Base-by-base conservation (phyloP, 2,797 vertebrate genomes). In the Sebastes elongatus region DNA sequence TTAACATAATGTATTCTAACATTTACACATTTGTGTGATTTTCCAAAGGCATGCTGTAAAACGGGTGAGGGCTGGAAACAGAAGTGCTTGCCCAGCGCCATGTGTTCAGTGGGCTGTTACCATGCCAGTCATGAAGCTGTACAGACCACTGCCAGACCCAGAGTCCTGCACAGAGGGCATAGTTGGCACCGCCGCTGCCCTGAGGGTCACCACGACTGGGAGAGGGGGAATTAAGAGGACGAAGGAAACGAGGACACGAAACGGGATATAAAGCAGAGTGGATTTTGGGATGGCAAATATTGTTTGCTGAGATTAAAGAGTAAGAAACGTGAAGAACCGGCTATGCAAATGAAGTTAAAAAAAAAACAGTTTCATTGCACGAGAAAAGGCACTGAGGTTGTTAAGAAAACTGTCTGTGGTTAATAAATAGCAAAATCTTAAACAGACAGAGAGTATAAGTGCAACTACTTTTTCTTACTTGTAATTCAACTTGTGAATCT, bases 91-190 rank as follows among this genome's bases (percentile, higher is more conserved):
- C 75, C 68, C 69, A 32, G 82, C 32, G 13, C 76, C 57, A 74
- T 79, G 88, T 85, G 81, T 86, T 87, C 72, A 77, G 60, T 78
- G 62, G 65, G 73, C 80, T 86, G 90, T 91, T 91, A 78, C 86
- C 81, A 90, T 90, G 88, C 80, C 88, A 87, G 90, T 89, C 88
- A 88, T 83, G 89, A 78, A 86, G 82, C 69, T 71, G 62, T 74
- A 73, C 61, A 78, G 77, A 82, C 74, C 55, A 71, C 61, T 78
- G 87, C 88, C 88, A 89, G 88, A 75, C 59, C 38, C 79, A 70
- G 52, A 90, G 86, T 89, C 84, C 77, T 63, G 86, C 78, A 80
- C 81, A 85, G 88, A 84, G 87, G 84, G 87, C 82, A 90, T 9
- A 79, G 83, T 78, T 91, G 87, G 88, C 90, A 90, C 67, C 11